Evolutionary conservation across 2,888 invertebrate species (phyloP).

Genomic region (Papilio demoleus): DNA sequence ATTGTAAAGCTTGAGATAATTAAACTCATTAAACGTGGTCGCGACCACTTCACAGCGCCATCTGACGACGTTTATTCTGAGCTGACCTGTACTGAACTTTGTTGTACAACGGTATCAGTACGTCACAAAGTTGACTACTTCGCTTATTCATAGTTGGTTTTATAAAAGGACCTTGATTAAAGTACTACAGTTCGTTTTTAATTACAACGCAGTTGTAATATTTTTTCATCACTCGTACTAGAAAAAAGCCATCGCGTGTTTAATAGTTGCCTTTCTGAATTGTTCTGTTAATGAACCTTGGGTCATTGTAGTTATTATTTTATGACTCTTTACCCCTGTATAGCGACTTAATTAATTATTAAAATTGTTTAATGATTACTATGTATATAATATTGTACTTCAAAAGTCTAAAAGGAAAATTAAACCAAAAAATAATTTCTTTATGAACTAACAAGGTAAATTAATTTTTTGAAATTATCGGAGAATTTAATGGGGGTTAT

Average conservation of each 20-base stretch:
- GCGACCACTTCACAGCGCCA: constrained; percentile 49
- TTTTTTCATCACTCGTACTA: constrained; percentile 17
- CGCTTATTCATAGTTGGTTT: too few species aligned
- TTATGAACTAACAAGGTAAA: too few species aligned
- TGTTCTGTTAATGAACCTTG: constrained; percentile 15
- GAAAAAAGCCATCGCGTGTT: constrained; percentile 22
- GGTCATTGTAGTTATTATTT: constrained; percentile 3
- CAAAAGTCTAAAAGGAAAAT: not conserved
- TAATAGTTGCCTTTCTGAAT: constrained; percentile 15
- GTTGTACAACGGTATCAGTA: not conserved
- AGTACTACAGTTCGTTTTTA: constrained; percentile 37
- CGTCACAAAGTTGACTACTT: not conserved
- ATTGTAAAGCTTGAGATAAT: constrained; percentile 50
- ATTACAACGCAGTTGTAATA: constrained; percentile 24
- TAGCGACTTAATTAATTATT: not conserved
- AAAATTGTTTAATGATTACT: not conserved
- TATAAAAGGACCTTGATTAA: constrained; percentile 37
- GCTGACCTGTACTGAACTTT: constrained; percentile 22
- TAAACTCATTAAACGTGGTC: constrained; percentile 56
- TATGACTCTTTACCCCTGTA: not conserved
- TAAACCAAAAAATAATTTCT: not conserved
- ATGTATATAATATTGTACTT: too few species aligned
- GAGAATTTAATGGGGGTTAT: too few species aligned
- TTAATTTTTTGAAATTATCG: too few species aligned
- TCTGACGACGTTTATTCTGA: constrained; percentile 43